Conservation (phyloP, 2,888 invertebrate species). For the Leptinotarsa peninsularis region DNA sequence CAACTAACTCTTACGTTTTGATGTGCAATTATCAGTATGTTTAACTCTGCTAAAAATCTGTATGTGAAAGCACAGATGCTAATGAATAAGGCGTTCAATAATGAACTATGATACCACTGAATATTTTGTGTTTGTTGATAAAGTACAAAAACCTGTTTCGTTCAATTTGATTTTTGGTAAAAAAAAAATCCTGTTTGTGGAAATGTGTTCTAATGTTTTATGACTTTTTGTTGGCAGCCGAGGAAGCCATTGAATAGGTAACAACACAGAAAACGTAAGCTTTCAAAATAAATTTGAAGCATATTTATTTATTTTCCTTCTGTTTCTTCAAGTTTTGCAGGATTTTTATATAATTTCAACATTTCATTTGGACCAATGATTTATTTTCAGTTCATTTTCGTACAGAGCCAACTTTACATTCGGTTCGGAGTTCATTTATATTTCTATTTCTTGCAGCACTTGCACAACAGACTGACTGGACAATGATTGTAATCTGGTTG, state of each 20-base stretch:
- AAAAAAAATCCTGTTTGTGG: constrained; percentile 35
- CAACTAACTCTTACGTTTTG: too few species aligned
- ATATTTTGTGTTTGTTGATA: background rate
- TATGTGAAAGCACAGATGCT: background rate
- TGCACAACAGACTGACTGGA: constrained; percentile 80
- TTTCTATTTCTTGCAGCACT: constrained; percentile 70
- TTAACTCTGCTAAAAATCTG: background rate
- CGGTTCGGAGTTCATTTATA: constrained; percentile 38
- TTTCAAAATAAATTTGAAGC: constrained; percentile 55
- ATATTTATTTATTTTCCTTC: constrained; percentile 39
- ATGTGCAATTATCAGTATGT: too few species aligned
- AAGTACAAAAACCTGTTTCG: background rate
- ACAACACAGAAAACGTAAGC: constrained; percentile 64
- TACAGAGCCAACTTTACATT: constrained; percentile 47
- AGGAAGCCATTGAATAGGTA: constrained; percentile 65
- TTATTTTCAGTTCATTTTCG: constrained; percentile 50
- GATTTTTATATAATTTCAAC: constrained; percentile 42
- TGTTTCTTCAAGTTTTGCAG: constrained; percentile 42
- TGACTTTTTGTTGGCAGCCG: constrained; percentile 67
- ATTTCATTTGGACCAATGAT: constrained; percentile 47
- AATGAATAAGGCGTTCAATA: background rate
- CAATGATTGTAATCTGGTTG: constrained; percentile 76
- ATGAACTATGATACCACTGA: background rate
- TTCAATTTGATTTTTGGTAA: background rate
- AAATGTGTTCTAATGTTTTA: constrained; percentile 62